phyloP scores from a whole-genome alignment of 1,140 invertebrate species.

The Hylyphantes graminicola region DNA sequence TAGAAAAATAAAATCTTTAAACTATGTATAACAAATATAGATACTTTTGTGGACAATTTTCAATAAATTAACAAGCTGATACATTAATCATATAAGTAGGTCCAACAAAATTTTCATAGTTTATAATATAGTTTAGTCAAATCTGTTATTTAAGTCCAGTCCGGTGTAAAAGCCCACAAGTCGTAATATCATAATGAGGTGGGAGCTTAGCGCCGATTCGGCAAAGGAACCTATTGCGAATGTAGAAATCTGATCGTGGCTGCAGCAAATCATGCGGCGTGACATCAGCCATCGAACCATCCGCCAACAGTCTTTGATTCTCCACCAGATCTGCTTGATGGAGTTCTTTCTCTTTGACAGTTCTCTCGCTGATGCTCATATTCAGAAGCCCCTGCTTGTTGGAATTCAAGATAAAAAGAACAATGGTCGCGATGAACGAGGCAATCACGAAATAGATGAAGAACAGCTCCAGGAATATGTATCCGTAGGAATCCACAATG shows the following conservation, averaged over 20 bases:
- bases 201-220: conserved; percentile 71
- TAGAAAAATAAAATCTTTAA: not conserved
- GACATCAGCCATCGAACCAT: conserved; percentile 70
- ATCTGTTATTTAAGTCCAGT: conserved; percentile 49
- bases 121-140: no score
- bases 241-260: conserved; percentile 74
- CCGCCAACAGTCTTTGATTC: conserved; percentile 71
- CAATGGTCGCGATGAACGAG: conserved; percentile 31
- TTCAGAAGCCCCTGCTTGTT: conserved; percentile 32
- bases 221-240: conserved; percentile 75
- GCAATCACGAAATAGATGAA: conserved; percentile 74
- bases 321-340: conserved; percentile 70
- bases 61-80: no score
- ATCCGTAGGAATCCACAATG: conserved; percentile 89
- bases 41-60: no score
- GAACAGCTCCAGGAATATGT: conserved; percentile 92
- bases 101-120: not conserved
- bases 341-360: conserved; percentile 34
- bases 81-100: no score
- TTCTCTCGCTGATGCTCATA: conserved; percentile 21
- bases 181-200: conserved; percentile 54
- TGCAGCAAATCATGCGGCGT: conserved; percentile 71
- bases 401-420: conserved; percentile 40
- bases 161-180: conserved; percentile 55
- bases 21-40: not conserved